Evolutionary conservation across 2,888 invertebrate genomes (phyloP).

Genomic region (Limnephilus auricula): DNA sequence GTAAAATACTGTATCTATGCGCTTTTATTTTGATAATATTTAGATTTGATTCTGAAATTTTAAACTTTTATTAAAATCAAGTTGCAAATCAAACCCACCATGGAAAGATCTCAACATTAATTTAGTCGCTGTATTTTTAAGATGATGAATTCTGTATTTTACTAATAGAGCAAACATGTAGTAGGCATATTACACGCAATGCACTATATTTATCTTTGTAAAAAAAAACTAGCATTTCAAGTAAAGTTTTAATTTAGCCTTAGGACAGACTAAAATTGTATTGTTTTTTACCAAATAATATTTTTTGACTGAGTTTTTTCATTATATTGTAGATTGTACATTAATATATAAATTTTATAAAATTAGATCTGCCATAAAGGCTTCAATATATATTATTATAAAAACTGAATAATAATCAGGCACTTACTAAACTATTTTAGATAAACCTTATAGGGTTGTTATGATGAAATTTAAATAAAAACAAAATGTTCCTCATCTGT

Average conservation of each 20-base stretch:
- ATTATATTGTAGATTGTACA: slow-evolving; percentile 58
- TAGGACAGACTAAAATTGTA: slow-evolving; percentile 29
- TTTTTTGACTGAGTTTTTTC: slow-evolving; percentile 66
- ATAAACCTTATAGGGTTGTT: slow-evolving; percentile 50
- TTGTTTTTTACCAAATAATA: slow-evolving; percentile 65
- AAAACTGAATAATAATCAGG: slow-evolving; percentile 47
- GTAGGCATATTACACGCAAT: neutral
- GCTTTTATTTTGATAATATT: neutral
- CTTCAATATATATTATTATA: slow-evolving; percentile 60
- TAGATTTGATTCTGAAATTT: neutral
- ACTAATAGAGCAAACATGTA: slow-evolving; percentile 8
- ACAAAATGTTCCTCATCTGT: slow-evolving; percentile 66
- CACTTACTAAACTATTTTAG: slow-evolving; percentile 58
- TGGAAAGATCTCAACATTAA: slow-evolving; percentile 54
- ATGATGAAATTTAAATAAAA: slow-evolving; percentile 40
- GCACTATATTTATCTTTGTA: slow-evolving; percentile 4
- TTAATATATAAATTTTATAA: slow-evolving; percentile 57
- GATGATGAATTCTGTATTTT: neutral
- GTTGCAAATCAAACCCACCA: slow-evolving; percentile 55
- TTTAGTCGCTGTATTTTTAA: slow-evolving; percentile 34
- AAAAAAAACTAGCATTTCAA: slow-evolving; percentile 18
- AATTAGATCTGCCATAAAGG: slow-evolving; percentile 58
- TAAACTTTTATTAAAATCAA: neutral
- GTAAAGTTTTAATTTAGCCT: neutral
- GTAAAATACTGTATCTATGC: neutral